Evolutionary conservation across 2,888 invertebrate genomes (phyloP).

Genomic region (Zygaena filipendulae): DNA sequence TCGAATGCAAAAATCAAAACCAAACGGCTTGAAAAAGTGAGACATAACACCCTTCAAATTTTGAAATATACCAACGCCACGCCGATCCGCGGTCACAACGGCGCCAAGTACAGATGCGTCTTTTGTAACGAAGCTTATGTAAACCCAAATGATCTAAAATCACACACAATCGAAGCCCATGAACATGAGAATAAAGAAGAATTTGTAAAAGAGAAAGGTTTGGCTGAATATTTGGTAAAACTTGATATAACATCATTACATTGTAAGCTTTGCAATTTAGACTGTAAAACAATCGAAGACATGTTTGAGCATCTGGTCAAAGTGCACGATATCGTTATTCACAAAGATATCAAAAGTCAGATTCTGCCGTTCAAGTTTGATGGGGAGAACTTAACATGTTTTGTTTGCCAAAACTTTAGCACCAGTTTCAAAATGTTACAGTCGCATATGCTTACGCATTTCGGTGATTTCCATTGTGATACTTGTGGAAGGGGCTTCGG

Average conservation of each 20-base stretch:
- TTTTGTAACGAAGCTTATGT: conserved; percentile 28
- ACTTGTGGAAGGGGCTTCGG: conserved; percentile 42
- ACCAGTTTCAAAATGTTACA: conserved; percentile 28
- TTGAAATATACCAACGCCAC: conserved; percentile 36
- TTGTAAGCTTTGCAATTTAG: conserved; percentile 21
- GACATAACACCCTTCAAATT: no score
- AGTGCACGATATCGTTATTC: conserved; percentile 19
- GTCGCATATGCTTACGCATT: conserved; percentile 48
- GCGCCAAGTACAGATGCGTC: conserved; percentile 30
- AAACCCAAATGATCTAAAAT: conserved; percentile 29
- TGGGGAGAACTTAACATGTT: conserved; percentile 20
- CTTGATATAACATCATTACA: conserved; percentile 33
- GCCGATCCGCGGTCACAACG: conserved; percentile 28
- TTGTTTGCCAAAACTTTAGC: conserved; percentile 22
- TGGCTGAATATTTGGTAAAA: conserved; percentile 26
- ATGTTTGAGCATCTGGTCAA: conserved; percentile 21
- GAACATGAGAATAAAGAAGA: conserved; percentile 19
- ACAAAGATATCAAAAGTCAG: conserved; percentile 25
- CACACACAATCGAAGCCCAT: conserved; percentile 28
- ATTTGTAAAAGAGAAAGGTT: conserved; percentile 20
- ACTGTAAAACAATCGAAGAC: conserved; percentile 20
- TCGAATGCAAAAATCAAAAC: no score
- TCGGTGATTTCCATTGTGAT: conserved; percentile 38
- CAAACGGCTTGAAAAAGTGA: no score
- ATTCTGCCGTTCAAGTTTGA: conserved; percentile 34